Base-by-base conservation (phyloP, 2,113 vertebrate species). In the Geococcyx californianus region DNA sequence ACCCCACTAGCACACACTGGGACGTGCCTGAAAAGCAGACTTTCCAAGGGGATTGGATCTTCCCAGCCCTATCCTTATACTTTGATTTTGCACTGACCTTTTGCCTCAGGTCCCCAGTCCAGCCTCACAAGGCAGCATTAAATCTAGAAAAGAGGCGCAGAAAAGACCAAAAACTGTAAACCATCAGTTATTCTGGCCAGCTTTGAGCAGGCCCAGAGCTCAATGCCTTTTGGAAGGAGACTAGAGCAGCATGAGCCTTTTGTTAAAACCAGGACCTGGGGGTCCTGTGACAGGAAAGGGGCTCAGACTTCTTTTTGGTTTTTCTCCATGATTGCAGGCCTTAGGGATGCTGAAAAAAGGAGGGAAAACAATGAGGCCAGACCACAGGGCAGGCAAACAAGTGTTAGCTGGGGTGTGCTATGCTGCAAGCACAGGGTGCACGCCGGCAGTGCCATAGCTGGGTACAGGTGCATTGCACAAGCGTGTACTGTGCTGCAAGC, bases 401-500 rank as follows among this genome's bases (percentile, higher is more conserved):
- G 26, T 6, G 38, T 24, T 42, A 28, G 36, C 21, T 11, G 11
- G 20, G 34, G 51, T 20, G 58, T 25, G 38, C 31, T 25, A 1
- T 10, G 36, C 67, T 12, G n/a, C 0, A 4, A 28, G n/a, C 6
- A 0, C 1, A 4, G 24, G 24, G 11, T 8, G 29, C 10, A 0
- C 5, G 44, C 25, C 31, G 34, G 33, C 33, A 10, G 13, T 6
- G n/a, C 51, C 6, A 2, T 44, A 29, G 81, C 26, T 51, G 14
- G 23, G 24, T 31, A 23, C 16, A 7, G 17, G 14, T 29, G 66
- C 4, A 1, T 8, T 29, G 31, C 8, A 1, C 73, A n/a, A 36
- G n/a, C 2, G 1, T 2, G 2, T 28, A 36, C 56, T 29, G 1
- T 6, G 33, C 44, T 36, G 45, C 14, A 13, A 67, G 33, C 4